Evolutionary conservation across 2,797 vertebrate genomes (phyloP).

Genomic region (Naso thynnoides): DNA sequence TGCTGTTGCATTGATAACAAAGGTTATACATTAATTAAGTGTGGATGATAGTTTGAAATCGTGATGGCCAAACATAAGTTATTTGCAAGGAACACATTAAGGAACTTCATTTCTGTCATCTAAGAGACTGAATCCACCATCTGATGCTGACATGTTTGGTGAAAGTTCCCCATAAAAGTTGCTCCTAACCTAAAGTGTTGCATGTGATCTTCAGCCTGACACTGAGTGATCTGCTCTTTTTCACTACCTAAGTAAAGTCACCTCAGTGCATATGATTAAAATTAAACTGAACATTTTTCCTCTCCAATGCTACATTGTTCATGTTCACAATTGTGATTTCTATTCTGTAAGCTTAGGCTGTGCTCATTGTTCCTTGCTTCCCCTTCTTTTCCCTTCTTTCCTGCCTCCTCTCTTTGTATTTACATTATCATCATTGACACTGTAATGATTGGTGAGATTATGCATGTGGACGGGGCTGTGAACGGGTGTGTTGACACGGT

Average conservation of each 20-base stretch:
- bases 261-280: conserved; percentile 46
- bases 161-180: conserved; percentile 12
- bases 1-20: background rate
- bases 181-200: conserved; percentile 6
- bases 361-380: conserved; percentile 31
- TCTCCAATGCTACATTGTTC: conserved; percentile 60
- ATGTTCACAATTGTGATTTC: conserved; percentile 42
- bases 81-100: background rate
- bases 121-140: background rate
- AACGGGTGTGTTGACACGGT: conserved; percentile 84
- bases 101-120: background rate
- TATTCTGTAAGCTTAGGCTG: conserved; percentile 32
- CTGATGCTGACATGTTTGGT: conserved; percentile 13
- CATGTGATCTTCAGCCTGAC: conserved; percentile 6
- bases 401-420: conserved; percentile 82
- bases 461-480: conserved; percentile 83
- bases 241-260: conserved; percentile 22
- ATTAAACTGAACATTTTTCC: conserved; percentile 61
- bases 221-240: conserved; percentile 19
- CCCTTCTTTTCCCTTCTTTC: conserved; percentile 49
- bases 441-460: conserved; percentile 87
- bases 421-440: conserved; percentile 84
- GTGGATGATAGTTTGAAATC: conserved; percentile 22
- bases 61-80: conserved; percentile 4
- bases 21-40: conserved; percentile 16